A percentile compares a stretch with the other conserved stretches of the same genome.
Evolutionary conservation across 2,113 vertebrate species (phyloP).

Genomic region (Dryoscopus gambensis): DNA sequence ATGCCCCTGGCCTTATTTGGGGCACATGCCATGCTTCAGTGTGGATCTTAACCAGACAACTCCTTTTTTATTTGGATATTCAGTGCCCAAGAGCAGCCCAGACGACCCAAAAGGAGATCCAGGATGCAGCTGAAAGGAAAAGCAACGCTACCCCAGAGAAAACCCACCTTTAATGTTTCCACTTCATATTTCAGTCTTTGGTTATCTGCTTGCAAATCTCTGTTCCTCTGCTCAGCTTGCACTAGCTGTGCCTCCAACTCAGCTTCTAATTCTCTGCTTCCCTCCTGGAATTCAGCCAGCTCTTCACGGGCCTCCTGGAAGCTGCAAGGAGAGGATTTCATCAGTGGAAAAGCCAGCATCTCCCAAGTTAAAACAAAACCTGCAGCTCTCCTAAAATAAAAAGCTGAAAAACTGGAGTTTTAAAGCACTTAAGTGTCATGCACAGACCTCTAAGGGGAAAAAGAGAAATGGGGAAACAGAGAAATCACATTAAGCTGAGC

Average conservation of each 20-base stretch:
- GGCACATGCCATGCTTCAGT: not conserved
- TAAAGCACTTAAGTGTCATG: not conserved
- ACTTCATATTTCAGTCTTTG: slow-evolving; percentile 92
- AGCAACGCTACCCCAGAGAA: not conserved
- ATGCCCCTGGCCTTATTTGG: not conserved
- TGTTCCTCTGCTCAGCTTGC: slow-evolving; percentile 91
- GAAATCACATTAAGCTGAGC: not conserved
- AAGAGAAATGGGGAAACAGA: not conserved
- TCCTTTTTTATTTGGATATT: not conserved
- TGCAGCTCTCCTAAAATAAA: not conserved
- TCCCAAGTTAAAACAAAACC: not conserved
- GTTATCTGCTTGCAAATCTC: slow-evolving; percentile 93
- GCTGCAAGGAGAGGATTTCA: slow-evolving; percentile 64
- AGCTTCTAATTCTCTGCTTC: slow-evolving; percentile 94
- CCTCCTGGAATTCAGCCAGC: slow-evolving; percentile 96
- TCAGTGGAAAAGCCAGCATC: not conserved
- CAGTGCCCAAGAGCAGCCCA: not conserved
- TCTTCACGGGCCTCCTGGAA: slow-evolving; percentile 95
- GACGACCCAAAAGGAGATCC: not conserved
- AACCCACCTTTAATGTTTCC: slow-evolving; percentile 86
- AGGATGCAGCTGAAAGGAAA: not conserved
- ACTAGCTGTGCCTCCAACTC: slow-evolving; percentile 94
- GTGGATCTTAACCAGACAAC: not conserved
- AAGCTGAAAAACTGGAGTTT: not conserved
- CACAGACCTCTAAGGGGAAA: not conserved